phyloP scores from a whole-genome alignment of 2,888 invertebrate genomes.

The Mesorhabditis spiculigera region DNA sequence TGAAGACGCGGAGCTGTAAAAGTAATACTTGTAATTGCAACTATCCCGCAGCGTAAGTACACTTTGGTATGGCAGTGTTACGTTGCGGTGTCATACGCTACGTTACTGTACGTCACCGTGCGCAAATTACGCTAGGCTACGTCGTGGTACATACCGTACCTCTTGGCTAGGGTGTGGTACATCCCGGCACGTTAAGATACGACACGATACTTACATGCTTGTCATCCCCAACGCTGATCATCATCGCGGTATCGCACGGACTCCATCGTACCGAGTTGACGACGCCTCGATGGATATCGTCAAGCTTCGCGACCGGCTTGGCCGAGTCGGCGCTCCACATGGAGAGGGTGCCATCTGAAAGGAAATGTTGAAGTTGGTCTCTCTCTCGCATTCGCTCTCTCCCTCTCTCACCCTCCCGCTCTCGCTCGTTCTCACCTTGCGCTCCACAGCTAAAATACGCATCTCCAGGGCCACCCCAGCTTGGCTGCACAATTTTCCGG shows the following conservation, averaged over 20 bases:
- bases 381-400: no score
- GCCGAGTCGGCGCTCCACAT: not conserved
- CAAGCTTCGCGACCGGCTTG: not conserved
- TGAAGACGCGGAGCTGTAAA: conserved; percentile 1
- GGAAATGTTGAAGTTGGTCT: not conserved
- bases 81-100: not conserved
- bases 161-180: no score
- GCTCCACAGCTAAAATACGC: not conserved
- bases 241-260: not conserved
- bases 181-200: no score
- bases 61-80: not conserved
- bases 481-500: not conserved
- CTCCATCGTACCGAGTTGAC: not conserved
- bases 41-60: not conserved
- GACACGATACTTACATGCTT: not conserved
- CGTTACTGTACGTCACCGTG: not conserved
- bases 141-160: no score
- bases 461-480: not conserved
- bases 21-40: not conserved
- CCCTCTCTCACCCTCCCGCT: no score
- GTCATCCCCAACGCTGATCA: not conserved
- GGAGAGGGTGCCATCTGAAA: not conserved
- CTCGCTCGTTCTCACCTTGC: not conserved
- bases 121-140: no score
- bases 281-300: not conserved